Evolutionary conservation across 2,113 vertebrate species (phyloP), one percentile per base, ranked within the genome.

Genomic region (Periophthalmodon schlosseri): DNA sequence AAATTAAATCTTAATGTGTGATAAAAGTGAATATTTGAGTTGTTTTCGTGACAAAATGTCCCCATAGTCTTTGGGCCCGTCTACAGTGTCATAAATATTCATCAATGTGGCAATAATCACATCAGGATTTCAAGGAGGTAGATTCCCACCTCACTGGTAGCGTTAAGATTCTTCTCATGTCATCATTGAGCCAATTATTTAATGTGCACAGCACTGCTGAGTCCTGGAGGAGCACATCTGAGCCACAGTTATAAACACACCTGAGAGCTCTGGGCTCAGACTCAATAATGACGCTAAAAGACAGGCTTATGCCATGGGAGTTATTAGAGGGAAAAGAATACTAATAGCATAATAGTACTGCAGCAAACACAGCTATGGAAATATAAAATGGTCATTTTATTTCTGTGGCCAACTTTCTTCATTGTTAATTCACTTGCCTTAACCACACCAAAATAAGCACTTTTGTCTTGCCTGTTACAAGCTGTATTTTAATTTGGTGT

Each of bases 141-240:
- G 65, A 66, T 24, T 68, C 34, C 71, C 73, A 54, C 10, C 14
- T 64, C 57, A 12, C 57, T 63, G 15, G 15, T 34, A 18, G 34
- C 20, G 1, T 44, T 44, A 18, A 44, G 63, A 65, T 65, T 65
- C 34, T 18, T 72, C 49, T 46, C 24, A 70, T 3, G 60, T 58
- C 75, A 66, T 49, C 68, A 54, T 21, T 36, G 49, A 57, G 34
- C 50, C 56, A 77, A 77, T 64, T 20, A 16, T 6, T 21, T 61
- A 2, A 46, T 13, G 20, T 10, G 72, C 16, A 3, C 46, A 18
- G 34, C 18, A 64, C 18, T 23, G 33, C 65, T 33, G 20, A 0
- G 73, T 83, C 78, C 77, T 80, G 0, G 36, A 81, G 82, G 80
- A 79, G 69, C 84, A 85, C 78, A 86, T 72, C 79, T 85, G 83